Conservation (phyloP, 2,113 vertebrate genomes). For the Asarcornis scutulata region DNA sequence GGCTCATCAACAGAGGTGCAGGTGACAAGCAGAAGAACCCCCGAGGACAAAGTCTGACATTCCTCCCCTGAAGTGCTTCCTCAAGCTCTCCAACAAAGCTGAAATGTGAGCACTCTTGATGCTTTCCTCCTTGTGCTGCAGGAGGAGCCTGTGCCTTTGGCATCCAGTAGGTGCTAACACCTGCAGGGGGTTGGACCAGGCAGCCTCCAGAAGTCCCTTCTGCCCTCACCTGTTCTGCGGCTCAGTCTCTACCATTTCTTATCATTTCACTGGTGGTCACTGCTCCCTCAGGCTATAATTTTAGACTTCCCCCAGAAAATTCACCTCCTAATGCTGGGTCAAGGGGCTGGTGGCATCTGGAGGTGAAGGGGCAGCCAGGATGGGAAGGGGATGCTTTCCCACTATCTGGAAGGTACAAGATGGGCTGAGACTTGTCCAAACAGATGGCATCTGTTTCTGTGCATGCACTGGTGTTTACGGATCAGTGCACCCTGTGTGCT, state of each 20-base stretch:
- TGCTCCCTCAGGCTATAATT: background rate
- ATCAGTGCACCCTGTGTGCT: background rate
- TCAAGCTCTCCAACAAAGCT: background rate
- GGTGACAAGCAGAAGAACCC: background rate
- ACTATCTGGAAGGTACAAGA: background rate
- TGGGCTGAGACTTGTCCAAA: background rate
- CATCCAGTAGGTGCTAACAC: background rate
- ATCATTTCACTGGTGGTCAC: background rate
- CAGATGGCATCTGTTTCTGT: background rate
- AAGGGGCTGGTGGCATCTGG: background rate
- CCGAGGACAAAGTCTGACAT: background rate
- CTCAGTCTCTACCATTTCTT: background rate
- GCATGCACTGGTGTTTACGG: background rate
- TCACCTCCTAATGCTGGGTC: background rate
- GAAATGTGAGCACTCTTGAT: background rate
- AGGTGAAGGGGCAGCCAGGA: background rate
- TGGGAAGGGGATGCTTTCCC: background rate
- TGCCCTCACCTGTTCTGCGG: background rate
- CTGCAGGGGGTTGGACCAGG: background rate
- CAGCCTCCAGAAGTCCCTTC: background rate
- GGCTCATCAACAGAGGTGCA: background rate
- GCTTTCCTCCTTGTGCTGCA: background rate
- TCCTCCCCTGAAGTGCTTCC: background rate
- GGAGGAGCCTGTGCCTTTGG: background rate
- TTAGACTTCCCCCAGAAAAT: background rate